Base-by-base conservation (phyloP, 92 coral and sea anemone genomes). In the Zoanthus solanderi region DNA sequence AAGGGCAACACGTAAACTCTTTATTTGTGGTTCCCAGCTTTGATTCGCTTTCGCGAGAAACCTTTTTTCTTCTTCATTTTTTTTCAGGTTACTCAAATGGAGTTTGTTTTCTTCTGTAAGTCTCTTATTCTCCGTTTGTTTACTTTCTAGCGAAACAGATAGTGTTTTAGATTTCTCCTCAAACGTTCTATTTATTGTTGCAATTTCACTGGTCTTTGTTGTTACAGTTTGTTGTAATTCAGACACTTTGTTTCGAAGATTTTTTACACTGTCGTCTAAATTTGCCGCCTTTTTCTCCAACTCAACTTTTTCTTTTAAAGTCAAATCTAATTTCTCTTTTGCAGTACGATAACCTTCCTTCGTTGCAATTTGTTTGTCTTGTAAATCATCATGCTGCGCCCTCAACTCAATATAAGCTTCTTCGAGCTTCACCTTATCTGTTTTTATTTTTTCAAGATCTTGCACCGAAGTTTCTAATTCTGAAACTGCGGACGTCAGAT, bases 341-440 rank as follows among this genome's bases (percentile, higher is more conserved):
- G 88, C 73, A 52, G 77, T 78, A 0, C 46, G 71, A 50, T 87
- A 80, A 28, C 54, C 89, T 54, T 88, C 79, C 37, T 80, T 88
- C 13, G 92, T 82, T 15, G 91, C 69, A 73, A 90, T 94, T 32
- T 91, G 78, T 60, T 91, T 90, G 17, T 83, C 88, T 56, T 87
- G 79, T 47, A 92, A 83, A 32, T 95, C 94, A 5, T 89, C 89
- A 53, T 91, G 90, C 16, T 57, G 85, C n/a, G 75, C 84, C 42
- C 83, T 73, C 61, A 90, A 63, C 13, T 87, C 87, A 34, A 92
- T 63, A 63, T 91, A 81, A 18, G 75, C 82, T 72, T 78, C 87
- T 74, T 95, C 92, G 30, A 95, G 75, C 56, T 91, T 88, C 60
- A 91, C 87, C 47, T 95, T 95, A 48, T 91, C 87, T 23, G 75